Conservation (phyloP, 1,140 invertebrate species). For the Heliconius hewitsoni region DNA sequence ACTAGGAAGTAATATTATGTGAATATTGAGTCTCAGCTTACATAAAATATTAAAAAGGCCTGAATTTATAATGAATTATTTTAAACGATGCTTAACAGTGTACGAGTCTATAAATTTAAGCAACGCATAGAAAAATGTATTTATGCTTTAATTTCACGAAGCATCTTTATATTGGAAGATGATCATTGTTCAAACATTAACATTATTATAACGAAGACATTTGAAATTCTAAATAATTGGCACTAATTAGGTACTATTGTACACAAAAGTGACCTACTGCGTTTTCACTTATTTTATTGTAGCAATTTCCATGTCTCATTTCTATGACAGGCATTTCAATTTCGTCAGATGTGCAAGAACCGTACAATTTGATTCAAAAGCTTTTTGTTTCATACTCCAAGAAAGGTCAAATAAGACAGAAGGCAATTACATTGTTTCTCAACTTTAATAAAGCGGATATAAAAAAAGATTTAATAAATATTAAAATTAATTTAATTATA, state of each 20-base stretch:
- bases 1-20: no score
- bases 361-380: constrained; percentile 7
- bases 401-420: not conserved
- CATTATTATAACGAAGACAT: not conserved
- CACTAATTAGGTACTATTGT: not conserved
- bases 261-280: not conserved
- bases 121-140: no score
- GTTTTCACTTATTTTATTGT: constrained; percentile 2
- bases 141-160: no score
- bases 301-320: not conserved
- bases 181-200: not conserved
- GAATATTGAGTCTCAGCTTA: no score
- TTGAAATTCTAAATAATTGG: not conserved
- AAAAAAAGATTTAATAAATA: not conserved
- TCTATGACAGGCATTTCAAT: not conserved
- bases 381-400: constrained; percentile 1
- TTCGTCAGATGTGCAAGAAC: not conserved
- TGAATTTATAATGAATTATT: no score
- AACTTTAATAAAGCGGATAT: not conserved
- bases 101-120: no score
- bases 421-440: not conserved
- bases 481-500: not conserved
- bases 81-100: no score
- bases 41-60: no score
- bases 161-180: not conserved